Percentiles rank a stretch among this genome's conserved stretches.
Evolutionary conservation across 2,888 invertebrate species (phyloP).

Genomic region (Andrena bucephala): DNA sequence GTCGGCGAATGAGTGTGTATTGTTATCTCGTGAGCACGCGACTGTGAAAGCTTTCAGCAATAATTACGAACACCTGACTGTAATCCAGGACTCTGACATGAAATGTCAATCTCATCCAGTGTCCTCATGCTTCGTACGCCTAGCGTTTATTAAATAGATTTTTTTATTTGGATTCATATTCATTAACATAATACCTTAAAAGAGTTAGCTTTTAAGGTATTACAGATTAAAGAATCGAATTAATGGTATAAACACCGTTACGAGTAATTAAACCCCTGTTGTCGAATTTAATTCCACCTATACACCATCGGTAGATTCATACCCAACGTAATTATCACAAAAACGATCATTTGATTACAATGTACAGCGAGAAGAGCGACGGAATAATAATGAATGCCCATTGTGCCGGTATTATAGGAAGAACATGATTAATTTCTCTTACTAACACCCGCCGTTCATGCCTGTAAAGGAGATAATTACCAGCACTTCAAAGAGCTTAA

Average conservation of each 20-base stretch:
- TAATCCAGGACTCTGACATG: slow-evolving; percentile 62
- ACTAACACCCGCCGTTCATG: neutral
- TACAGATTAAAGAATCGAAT: slow-evolving; percentile 51
- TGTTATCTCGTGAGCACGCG: slow-evolving; percentile 58
- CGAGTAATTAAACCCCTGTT: slow-evolving; percentile 71
- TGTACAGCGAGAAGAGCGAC: neutral
- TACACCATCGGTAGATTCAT: neutral
- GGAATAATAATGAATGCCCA: slow-evolving; percentile 7
- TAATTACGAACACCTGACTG: slow-evolving; percentile 73
- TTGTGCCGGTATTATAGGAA: slow-evolving; percentile 1
- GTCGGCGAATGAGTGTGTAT: slow-evolving; percentile 58
- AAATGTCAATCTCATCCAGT: slow-evolving; percentile 52
- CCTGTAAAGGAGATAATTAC: slow-evolving; percentile 6
- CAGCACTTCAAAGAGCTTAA: neutral
- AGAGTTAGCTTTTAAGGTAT: neutral
- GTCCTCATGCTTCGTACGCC: slow-evolving; percentile 12
- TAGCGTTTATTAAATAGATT: slow-evolving; percentile 35
- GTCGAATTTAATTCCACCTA: slow-evolving; percentile 25
- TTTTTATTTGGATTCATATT: slow-evolving; percentile 11
- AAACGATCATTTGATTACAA: slow-evolving; percentile 19
- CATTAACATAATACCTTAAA: too few relatives aligned
- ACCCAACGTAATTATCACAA: neutral
- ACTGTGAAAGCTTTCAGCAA: slow-evolving; percentile 64
- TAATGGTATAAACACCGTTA: slow-evolving; percentile 60
- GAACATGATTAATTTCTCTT: slow-evolving; percentile 29